Conservation (phyloP, 2,888 invertebrate genomes). For the Nasonovia ribisnigri region DNA sequence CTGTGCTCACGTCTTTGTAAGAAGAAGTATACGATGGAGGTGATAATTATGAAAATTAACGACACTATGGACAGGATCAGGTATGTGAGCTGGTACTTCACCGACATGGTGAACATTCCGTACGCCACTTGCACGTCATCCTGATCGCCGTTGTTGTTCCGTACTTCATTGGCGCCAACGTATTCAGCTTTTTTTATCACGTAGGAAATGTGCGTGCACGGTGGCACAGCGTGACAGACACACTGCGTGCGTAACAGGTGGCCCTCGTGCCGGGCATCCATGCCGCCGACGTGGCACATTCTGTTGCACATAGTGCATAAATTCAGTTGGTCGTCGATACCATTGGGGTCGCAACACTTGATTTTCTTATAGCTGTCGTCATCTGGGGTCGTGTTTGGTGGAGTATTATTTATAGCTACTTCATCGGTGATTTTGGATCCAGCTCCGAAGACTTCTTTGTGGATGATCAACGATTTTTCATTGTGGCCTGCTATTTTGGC, state of each 20-base stretch:
- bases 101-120: not conserved
- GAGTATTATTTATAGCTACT: no score
- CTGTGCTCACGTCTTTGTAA: accelerated
- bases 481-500: not conserved
- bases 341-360: no score
- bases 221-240: not conserved
- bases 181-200: accelerated
- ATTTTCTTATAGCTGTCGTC: no score
- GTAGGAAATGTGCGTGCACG: not conserved
- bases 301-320: no score
- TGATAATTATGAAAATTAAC: accelerated
- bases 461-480: accelerated
- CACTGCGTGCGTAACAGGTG: accelerated
- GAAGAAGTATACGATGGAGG: accelerated
- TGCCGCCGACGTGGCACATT: no score
- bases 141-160: not conserved
- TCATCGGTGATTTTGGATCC: not conserved
- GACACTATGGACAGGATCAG: not conserved
- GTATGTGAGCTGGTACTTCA: accelerated
- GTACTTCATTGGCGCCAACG: not conserved
- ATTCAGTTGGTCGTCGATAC: no score
- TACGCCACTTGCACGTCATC: no score
- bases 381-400: no score
- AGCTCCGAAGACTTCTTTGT: accelerated
- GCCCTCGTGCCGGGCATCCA: not conserved